Base-by-base conservation (phyloP, 2,888 invertebrate genomes). In the Nomada hirtipes region DNA sequence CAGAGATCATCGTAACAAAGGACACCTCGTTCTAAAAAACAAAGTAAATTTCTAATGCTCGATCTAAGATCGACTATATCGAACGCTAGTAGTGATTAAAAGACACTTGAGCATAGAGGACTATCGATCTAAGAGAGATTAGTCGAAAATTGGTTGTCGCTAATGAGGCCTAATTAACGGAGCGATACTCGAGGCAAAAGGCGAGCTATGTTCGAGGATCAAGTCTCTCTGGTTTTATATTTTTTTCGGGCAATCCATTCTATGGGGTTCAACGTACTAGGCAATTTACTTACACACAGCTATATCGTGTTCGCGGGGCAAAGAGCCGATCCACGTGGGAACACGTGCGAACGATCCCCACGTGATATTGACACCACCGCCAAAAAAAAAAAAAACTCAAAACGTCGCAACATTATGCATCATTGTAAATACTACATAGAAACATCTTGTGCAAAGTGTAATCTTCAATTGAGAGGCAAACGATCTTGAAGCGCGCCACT, bases 211-310 rank as follows among this genome's bases (percentile, higher is more conserved):
- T 79, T 86, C 85, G 83, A 83, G 74, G 82, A 82, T 74, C 73
- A 18, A 72, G 63, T 67, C n/a, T 61, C 59, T 76, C 50, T 61
- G 75, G 29, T 63, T 15, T 18, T 63, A 20, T 73, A 20, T 63
- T 61, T 59, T 57, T 77, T 53, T 69, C 67, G 72, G 68, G 57
- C 79, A 76, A 69, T 63, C 70, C 47, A 47, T 55, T 68, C 75
- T 75, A 82, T 13, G 79, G 76, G 76, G 82, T 70, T 71, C 79
- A 64, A 73, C 13, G 74, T 53, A 74, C 59, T 80, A 65, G 74
- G 85, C 85, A 59, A 77, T 75, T 90, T 89, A 90, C 91, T 90
- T 91, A 90, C 89, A 89, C 83, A 86, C 76, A 81, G 85, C 88
- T 85, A 88, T 86, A 88, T 88, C 87, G 87, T 82, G 84, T 86